A percentile compares a stretch with the other conserved stretches of the same genome.
Conservation (phyloP, 2,888 invertebrate species). For the Scaptodrosophila latifasciaeformis region DNA sequence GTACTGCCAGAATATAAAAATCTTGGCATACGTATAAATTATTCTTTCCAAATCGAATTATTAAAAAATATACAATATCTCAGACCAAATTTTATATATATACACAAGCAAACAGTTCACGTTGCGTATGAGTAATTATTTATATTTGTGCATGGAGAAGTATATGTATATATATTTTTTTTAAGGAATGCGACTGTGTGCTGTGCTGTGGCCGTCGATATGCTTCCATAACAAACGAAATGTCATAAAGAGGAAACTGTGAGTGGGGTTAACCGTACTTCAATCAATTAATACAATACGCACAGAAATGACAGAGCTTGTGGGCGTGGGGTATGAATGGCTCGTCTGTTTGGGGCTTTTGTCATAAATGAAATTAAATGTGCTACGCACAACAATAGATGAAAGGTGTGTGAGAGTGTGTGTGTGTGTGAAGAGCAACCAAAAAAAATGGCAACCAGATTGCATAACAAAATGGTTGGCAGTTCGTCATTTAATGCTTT, state of each 20-base stretch:
- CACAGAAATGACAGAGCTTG: neutral
- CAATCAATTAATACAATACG: constrained; percentile 49
- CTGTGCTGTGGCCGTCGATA: neutral
- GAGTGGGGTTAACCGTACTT: constrained; percentile 14
- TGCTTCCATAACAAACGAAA: constrained; percentile 17
- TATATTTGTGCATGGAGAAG: too few relatives aligned
- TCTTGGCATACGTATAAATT: too few relatives aligned
- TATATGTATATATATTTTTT: neutral
- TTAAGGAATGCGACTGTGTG: constrained; percentile 1
- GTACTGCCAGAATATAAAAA: too few relatives aligned
- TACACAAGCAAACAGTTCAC: constrained; percentile 11
- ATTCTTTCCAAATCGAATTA: too few relatives aligned
- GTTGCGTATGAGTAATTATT: constrained; percentile 23
- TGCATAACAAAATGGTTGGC: neutral
- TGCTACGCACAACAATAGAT: constrained; percentile 2
- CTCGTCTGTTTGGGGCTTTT: constrained; percentile 21
- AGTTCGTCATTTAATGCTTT: constrained; percentile 40
- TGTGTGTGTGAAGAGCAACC: too few relatives aligned
- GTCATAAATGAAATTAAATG: constrained; percentile 26
- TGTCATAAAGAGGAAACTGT: constrained; percentile 11
- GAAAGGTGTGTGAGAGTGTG: neutral
- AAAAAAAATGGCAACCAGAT: constrained; percentile 7
- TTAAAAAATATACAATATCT: too few relatives aligned
- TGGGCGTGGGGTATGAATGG: neutral
- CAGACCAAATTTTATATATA: too few relatives aligned